Evolutionary conservation across 2,797 vertebrate genomes (phyloP).

Genomic region (Coreius guichenoti): DNA sequence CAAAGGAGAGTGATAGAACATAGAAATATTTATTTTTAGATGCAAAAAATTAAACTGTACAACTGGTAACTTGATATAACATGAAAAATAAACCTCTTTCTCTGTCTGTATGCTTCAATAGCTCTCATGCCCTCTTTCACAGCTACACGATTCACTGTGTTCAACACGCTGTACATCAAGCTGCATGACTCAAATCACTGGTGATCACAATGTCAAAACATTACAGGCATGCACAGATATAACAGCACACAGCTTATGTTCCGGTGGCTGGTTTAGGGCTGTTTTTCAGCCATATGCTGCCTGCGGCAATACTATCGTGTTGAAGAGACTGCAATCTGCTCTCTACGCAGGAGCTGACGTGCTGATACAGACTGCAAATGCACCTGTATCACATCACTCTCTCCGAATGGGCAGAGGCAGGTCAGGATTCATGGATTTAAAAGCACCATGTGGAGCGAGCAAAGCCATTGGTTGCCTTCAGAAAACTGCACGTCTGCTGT

Average conservation of each 20-base stretch:
- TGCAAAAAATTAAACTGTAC: too few relatives aligned
- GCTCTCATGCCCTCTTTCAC: constrained; percentile 29
- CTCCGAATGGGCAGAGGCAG: constrained; percentile 30
- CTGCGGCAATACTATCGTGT: constrained; percentile 24
- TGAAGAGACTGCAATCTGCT: constrained; percentile 50
- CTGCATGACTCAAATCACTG: constrained; percentile 48
- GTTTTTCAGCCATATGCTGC: constrained; percentile 36
- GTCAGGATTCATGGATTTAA: constrained; percentile 52
- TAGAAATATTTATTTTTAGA: too few relatives aligned
- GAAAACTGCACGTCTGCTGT: constrained; percentile 17
- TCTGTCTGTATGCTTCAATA: constrained; percentile 49
- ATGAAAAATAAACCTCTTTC: neutral
- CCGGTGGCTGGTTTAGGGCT: constrained; percentile 29
- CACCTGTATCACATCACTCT: constrained; percentile 37
- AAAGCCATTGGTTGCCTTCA: constrained; percentile 34
- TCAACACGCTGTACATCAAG: constrained; percentile 44
- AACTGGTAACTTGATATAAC: too few relatives aligned
- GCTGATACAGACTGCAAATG: constrained; percentile 48
- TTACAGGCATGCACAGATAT: constrained; percentile 32
- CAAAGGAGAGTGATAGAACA: too few relatives aligned
- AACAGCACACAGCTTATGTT: constrained; percentile 45
- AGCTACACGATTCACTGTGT: constrained; percentile 32
- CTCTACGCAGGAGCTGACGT: constrained; percentile 32
- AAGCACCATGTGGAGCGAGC: constrained; percentile 29
- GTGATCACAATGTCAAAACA: constrained; percentile 48